These are phyloP conservation scores for Brenthis daphne DNA, from an alignment of 2,888 invertebrate species.

Conservation along the genomic window DNA sequence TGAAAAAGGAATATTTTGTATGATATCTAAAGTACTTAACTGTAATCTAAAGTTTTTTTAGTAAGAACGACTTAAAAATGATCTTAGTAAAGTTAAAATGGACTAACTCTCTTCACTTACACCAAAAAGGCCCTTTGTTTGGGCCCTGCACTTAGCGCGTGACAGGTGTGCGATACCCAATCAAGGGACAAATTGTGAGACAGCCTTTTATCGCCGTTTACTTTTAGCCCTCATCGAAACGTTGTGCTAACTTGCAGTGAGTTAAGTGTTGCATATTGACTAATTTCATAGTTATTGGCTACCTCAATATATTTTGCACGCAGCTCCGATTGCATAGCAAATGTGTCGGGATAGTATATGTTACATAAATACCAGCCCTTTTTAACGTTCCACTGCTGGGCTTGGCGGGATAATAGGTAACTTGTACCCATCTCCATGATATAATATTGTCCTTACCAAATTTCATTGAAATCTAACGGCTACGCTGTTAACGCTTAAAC, in stretches of 20 bases:
- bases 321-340: background rate
- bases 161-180: conserved; percentile 74
- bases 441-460: too few species aligned
- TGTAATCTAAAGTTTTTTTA: background rate
- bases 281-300: background rate
- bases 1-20: too few species aligned
- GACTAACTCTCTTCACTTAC: conserved; percentile 31
- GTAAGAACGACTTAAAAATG: background rate
- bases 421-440: too few species aligned
- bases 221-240: conserved; percentile 48
- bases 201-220: conserved; percentile 71
- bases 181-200: conserved; percentile 72
- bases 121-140: conserved; percentile 62
- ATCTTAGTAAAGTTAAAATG: too few species aligned
- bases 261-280: conserved; percentile 9
- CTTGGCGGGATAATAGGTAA: too few species aligned
- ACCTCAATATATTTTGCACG: background rate
- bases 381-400: too few species aligned
- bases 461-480: too few species aligned
- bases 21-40: too few species aligned
- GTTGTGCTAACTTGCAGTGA: conserved; percentile 25
- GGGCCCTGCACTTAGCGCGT: conserved; percentile 65
- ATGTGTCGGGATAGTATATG: too few species aligned
- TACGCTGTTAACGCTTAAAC: too few species aligned
- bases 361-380: too few species aligned